Percentiles rank a stretch among this genome's conserved stretches.
These are phyloP conservation scores for Ecdyonurus torrentis DNA, from an alignment of 2,888 invertebrate species.

Conservation along the genomic window DNA sequence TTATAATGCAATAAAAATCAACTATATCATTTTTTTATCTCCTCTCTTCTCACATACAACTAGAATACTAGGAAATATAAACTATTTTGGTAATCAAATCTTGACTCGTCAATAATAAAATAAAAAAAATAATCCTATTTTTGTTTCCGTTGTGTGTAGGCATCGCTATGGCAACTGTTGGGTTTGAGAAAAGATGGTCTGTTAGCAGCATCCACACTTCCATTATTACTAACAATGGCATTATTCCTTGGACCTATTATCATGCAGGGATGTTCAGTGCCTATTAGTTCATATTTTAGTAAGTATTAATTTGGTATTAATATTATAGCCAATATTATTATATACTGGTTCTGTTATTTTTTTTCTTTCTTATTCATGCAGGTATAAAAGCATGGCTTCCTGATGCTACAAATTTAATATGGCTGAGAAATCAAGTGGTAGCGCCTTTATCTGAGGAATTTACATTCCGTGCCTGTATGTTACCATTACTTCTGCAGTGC, in stretches of 20 bases:
- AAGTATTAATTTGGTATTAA: neutral
- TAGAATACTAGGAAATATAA: constrained; percentile 6
- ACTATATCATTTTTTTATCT: too few relatives aligned
- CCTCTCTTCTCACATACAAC: constrained; percentile 8
- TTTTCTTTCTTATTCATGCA: too few relatives aligned
- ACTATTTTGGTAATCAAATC: too few relatives aligned
- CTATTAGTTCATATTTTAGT: neutral
- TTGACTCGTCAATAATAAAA: constrained; percentile 5
- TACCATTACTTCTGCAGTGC: constrained; percentile 74
- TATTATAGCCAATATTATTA: neutral
- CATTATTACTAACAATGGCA: constrained; percentile 59
- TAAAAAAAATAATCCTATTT: neutral
- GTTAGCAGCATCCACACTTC: constrained; percentile 50
- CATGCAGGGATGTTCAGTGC: constrained; percentile 34
- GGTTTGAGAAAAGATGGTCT: constrained; percentile 62
- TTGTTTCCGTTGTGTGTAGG: constrained; percentile 27
- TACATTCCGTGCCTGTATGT: constrained; percentile 89
- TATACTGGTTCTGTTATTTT: too few relatives aligned
- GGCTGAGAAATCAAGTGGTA: constrained; percentile 77
- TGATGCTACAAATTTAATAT: constrained; percentile 54
- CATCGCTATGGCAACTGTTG: constrained; percentile 47
- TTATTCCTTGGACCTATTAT: constrained; percentile 71
- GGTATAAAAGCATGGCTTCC: constrained; percentile 32
- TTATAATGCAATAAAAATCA: too few relatives aligned
- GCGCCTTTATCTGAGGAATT: constrained; percentile 92